Evolutionary conservation across 1,140 invertebrate species (phyloP).

Genomic region (Latrodectus geometricus): DNA sequence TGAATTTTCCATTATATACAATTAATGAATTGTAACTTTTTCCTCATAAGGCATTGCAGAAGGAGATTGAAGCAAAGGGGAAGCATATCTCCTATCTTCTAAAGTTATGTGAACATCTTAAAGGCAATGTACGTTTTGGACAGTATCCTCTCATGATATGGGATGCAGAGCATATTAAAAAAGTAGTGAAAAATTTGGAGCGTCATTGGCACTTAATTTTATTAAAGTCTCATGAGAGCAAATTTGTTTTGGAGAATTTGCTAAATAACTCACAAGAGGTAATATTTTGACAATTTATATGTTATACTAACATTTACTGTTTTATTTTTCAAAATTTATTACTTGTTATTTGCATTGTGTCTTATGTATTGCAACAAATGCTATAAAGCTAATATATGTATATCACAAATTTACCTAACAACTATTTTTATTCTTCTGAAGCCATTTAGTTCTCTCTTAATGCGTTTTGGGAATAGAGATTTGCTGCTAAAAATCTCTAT

Average conservation of each 20-base stretch:
- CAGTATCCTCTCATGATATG: constrained; percentile 37
- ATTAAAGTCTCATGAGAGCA: constrained; percentile 88
- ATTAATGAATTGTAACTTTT: not conserved
- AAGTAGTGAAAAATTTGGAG: constrained; percentile 76
- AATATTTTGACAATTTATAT: not conserved
- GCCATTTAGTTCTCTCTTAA: too few species aligned
- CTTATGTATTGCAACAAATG: too few species aligned
- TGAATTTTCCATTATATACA: too few species aligned
- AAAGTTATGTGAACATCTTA: constrained; percentile 74
- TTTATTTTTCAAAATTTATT: not conserved
- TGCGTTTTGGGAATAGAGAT: too few species aligned
- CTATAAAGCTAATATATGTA: too few species aligned
- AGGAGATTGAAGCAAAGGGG: constrained; percentile 85
- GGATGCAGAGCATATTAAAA: constrained; percentile 63
- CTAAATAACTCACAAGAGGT: constrained; percentile 65
- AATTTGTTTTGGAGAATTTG: constrained; percentile 82
- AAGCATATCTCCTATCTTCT: constrained; percentile 84
- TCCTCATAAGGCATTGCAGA: constrained; percentile 79
- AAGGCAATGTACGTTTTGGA: constrained; percentile 57
- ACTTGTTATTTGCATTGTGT: too few species aligned
- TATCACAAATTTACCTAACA: too few species aligned
- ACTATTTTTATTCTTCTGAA: too few species aligned
- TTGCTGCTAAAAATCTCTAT: too few species aligned
- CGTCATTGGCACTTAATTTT: constrained; percentile 88
- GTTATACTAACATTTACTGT: not conserved